phyloP scores from a whole-genome alignment of 2,113 vertebrate genomes.

The Pyxicephalus adspersus region DNA sequence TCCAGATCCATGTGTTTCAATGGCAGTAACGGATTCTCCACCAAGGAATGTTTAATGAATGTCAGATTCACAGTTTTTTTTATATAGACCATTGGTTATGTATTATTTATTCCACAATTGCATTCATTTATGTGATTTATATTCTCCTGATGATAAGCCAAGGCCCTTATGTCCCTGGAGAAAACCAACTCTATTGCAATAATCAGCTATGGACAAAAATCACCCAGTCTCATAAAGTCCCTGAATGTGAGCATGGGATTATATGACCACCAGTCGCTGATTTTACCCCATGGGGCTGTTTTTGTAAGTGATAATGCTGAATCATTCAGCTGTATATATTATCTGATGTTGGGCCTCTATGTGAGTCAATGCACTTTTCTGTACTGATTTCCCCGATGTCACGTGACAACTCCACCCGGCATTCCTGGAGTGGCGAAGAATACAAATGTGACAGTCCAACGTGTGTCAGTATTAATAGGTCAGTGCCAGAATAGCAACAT shows the following conservation, averaged over 20 bases:
- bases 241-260: neutral
- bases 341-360: neutral
- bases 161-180: too few relatives aligned
- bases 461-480: slow-evolving; percentile 22
- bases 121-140: too few relatives aligned
- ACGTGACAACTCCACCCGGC: neutral
- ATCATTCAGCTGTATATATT: slow-evolving; percentile 14
- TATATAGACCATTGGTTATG: too few relatives aligned
- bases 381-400: neutral
- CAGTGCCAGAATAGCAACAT: neutral
- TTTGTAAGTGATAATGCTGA: neutral
- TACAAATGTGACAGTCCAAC: neutral
- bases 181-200: neutral
- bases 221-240: neutral
- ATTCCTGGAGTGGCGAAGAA: slow-evolving; percentile 1
- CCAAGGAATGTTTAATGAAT: too few relatives aligned
- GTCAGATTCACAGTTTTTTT: too few relatives aligned
- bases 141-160: neutral
- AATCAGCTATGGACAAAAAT: neutral
- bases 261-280: neutral
- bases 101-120: too few relatives aligned
- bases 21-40: too few relatives aligned
- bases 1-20: too few relatives aligned
- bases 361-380: slow-evolving; percentile 29
- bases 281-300: neutral